Percentiles rank a stretch among this genome's conserved stretches.
These are phyloP conservation scores for Phyllostomus hastatus DNA, from an alignment of 2,113 vertebrate genomes.

Conservation along the genomic window DNA sequence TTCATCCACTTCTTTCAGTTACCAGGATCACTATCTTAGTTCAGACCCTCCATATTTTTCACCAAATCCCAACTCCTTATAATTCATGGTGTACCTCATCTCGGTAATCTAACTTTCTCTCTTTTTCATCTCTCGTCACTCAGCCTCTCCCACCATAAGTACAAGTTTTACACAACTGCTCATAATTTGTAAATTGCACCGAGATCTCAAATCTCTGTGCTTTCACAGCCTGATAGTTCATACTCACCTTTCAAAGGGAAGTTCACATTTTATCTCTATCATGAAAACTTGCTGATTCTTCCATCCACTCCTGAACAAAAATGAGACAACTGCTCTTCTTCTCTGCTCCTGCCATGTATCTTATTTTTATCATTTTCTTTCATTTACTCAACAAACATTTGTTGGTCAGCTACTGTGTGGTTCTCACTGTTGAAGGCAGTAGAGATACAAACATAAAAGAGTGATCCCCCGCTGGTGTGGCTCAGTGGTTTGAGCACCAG, in stretches of 20 bases:
- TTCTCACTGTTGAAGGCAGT: background rate
- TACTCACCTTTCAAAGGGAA: slow-evolving; percentile 1
- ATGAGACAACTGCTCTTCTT: background rate
- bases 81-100: background rate
- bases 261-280: background rate
- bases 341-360: background rate
- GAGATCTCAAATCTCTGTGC: background rate
- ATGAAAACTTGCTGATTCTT: background rate
- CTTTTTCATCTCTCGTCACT: background rate
- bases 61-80: background rate
- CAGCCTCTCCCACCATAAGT: background rate
- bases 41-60: background rate
- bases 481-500: too few relatives aligned
- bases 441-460: background rate
- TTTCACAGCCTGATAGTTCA: background rate
- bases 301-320: background rate
- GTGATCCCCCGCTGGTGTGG: background rate
- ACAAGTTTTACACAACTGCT: background rate
- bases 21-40: background rate
- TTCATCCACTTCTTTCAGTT: background rate
- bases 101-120: background rate
- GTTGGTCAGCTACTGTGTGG: background rate
- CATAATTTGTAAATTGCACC: slow-evolving; percentile 6
- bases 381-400: background rate
- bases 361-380: background rate